Percentiles rank a stretch among this genome's conserved stretches.
These are phyloP conservation scores for Lethocerus indicus DNA, from an alignment of 1,140 invertebrate species.

Conservation along the genomic window DNA sequence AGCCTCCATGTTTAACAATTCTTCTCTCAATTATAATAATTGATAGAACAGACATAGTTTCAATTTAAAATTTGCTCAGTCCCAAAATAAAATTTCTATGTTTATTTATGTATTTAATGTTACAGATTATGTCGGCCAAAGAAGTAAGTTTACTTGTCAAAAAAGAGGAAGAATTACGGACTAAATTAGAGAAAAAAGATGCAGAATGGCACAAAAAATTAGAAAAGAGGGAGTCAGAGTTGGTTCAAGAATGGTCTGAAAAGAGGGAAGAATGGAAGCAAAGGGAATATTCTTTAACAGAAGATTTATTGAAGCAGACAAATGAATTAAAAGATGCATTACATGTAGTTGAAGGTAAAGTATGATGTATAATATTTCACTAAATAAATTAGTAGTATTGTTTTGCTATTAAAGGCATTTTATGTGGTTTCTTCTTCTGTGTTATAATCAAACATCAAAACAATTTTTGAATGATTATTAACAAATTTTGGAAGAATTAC, in stretches of 20 bases:
- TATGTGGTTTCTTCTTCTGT: conserved; percentile 9
- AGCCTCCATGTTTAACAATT: too few species aligned
- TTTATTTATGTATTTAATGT: background rate
- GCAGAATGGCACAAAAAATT: conserved; percentile 34
- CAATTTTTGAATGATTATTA: too few species aligned
- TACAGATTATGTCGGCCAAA: conserved; percentile 24
- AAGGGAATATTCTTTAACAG: conserved; percentile 35
- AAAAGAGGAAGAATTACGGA: conserved; percentile 34
- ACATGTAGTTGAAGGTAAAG: conserved; percentile 39
- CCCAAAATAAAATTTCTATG: background rate
- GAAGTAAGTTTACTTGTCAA: conserved; percentile 28
- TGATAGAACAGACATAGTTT: background rate
- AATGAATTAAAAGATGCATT: conserved; percentile 38
- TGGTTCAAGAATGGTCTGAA: conserved; percentile 29
- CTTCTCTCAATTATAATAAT: too few species aligned
- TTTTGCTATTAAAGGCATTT: too few species aligned
- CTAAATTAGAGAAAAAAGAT: conserved; percentile 33
- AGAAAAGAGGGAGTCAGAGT: conserved; percentile 34
- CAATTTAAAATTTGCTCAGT: background rate
- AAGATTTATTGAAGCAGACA: conserved; percentile 29
- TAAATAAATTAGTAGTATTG: too few species aligned
- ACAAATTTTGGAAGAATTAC: too few species aligned
- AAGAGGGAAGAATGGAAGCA: conserved; percentile 46
- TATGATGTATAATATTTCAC: background rate
- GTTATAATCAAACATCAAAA: conserved; percentile 9